Evolutionary conservation across 2,113 vertebrate species (phyloP).

Genomic region (Neodon shergylaensis): DNA sequence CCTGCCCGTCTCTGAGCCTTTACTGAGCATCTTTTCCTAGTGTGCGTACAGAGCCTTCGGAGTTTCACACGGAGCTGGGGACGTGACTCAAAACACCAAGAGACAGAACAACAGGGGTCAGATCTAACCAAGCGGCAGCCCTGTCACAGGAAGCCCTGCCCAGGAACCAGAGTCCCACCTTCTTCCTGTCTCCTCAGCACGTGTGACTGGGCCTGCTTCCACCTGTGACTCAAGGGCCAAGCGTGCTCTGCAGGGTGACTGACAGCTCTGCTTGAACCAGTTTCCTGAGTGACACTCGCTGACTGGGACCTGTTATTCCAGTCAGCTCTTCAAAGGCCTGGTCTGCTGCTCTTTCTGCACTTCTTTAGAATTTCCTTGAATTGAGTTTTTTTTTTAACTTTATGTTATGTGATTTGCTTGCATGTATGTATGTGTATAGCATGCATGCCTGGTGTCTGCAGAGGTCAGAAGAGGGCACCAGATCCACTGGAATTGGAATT

Average conservation of each 20-base stretch:
- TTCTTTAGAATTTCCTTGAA: background rate
- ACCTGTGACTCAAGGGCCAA: accelerated
- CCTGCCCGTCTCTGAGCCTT: background rate
- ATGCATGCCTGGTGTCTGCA: background rate
- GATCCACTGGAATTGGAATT: background rate
- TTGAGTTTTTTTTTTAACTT: background rate
- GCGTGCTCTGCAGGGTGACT: background rate
- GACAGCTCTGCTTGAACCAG: accelerated
- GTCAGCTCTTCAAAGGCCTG: background rate
- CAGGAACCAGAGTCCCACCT: background rate
- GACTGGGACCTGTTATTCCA: background rate
- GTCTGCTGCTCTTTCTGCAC: background rate
- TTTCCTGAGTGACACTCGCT: background rate
- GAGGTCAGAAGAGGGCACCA: background rate
- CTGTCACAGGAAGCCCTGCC: accelerated
- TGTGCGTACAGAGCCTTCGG: background rate
- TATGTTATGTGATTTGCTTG: background rate
- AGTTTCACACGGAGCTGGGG: background rate
- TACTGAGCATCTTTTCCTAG: too few species aligned
- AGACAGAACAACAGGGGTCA: background rate
- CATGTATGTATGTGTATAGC: background rate
- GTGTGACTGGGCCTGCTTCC: background rate
- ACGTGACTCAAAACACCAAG: background rate
- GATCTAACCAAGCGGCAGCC: background rate
- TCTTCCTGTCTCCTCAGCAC: accelerated